Base-by-base conservation (phyloP, 2,888 invertebrate species). In the Herminia tarsipennalis region DNA sequence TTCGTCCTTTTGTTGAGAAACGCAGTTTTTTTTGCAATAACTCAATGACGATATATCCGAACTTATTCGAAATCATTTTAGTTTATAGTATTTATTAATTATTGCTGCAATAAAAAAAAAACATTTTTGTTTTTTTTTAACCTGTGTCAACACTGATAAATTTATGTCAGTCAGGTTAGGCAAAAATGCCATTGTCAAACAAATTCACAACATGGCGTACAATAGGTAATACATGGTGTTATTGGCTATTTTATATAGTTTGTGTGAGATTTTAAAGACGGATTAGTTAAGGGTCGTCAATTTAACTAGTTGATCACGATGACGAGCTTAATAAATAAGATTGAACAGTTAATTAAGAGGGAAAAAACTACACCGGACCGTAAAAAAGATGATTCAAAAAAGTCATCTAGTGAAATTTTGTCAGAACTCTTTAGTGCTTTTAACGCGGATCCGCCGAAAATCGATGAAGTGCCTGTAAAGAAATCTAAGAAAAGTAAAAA, bases 401-500 rank as follows among this genome's bases (percentile, higher is more conserved):
- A 95, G 77, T 94, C 95, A 4, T 95, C 96, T 0, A 94, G 93
- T 75, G 96, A 97, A 83, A 96, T 97, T 68, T 90, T 97, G 12
- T 95, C 96, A 0, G 97, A 97, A 82, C 86, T 97, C 0, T 97
- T 97, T 71, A 92, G 95, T 67, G 95, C 94, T 14, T 96, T 96
- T 73, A 95, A 95, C 81, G 95, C 95, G 1, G 94, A 93, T 57
- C 95, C 95, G 8, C 95, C 93, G 17, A 92, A 92, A 61, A 83
- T 93, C 24, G 91, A 81, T 51, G 88, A 81, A 44, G 81, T 73
- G 61, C 68, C 77, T 56, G 69, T 66, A 66, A 87, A 84, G 56
- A 89, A 89, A 58, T 79, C 88, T 1, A 93, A 93, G 61, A 93
- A 93, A 61, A 92, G 82, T 56, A 93, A 93, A 65, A 93, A 92